Conservation (phyloP, 2,888 invertebrate species). For the Brenthis daphne region DNA sequence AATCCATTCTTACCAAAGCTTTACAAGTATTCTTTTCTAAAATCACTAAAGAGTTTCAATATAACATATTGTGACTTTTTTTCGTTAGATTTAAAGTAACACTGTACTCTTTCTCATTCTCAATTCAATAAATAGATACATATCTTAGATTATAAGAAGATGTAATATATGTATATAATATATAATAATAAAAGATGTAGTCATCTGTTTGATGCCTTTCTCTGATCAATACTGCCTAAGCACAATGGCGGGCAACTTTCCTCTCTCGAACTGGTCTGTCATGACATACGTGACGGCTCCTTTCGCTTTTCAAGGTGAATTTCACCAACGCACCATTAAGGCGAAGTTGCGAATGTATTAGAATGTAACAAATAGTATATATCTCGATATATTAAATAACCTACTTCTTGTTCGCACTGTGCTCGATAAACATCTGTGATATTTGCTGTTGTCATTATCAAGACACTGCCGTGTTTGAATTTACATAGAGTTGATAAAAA, state of each 20-base stretch:
- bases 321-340: slow-evolving; percentile 65
- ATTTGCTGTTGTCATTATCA: no score
- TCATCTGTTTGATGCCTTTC: background rate
- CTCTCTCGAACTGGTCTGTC: slow-evolving; percentile 36
- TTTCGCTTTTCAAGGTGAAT: slow-evolving; percentile 81
- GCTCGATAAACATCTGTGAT: no score
- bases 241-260: slow-evolving; percentile 35
- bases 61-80: no score
- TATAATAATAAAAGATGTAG: background rate
- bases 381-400: background rate
- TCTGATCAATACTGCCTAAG: slow-evolving; percentile 9
- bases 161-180: background rate
- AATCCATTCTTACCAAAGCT: no score
- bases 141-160: background rate
- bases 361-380: slow-evolving; percentile 1
- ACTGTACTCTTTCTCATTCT: no score
- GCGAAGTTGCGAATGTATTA: slow-evolving; percentile 40
- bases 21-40: no score
- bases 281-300: slow-evolving; percentile 55
- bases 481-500: no score
- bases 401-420: no score
- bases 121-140: background rate
- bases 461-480: no score
- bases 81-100: no score
- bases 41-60: no score